Conservation (phyloP, 92 coral and sea anemone species). For the Isaurus tuberculatus region DNA sequence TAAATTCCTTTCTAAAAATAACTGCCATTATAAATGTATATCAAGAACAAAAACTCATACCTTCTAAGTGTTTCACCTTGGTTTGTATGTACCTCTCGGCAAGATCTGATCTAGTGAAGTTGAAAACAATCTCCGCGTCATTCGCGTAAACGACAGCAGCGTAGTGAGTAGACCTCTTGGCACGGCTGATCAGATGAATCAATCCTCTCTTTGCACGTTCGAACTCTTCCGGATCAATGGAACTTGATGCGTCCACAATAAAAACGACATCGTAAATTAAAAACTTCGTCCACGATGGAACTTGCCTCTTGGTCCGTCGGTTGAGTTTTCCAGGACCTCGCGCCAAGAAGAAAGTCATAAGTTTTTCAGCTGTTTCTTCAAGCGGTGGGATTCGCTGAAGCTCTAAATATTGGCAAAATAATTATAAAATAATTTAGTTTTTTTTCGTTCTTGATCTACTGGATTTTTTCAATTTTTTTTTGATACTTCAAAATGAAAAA, state of each 20-base stretch:
- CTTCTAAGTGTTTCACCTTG: conserved; percentile 28
- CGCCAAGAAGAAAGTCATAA: conserved; percentile 34
- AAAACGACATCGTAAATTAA: conserved; percentile 37
- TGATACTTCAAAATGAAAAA: too few species aligned
- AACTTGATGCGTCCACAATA: conserved; percentile 33
- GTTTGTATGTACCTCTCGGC: conserved; percentile 14
- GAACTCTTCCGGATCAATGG: conserved; percentile 32
- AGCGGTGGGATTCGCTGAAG: conserved; percentile 34
- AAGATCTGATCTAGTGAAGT: conserved; percentile 5
- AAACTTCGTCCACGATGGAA: conserved; percentile 11
- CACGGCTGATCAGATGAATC: conserved; percentile 11
- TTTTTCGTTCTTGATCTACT: neutral
- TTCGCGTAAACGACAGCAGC: conserved; percentile 24
- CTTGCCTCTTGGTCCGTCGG: conserved; percentile 27
- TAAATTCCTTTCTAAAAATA: too few species aligned
- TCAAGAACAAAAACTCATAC: neutral
- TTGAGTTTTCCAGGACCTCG: conserved; percentile 31
- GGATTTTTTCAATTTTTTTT: too few species aligned
- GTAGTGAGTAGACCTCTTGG: conserved; percentile 22
- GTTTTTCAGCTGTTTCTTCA: conserved; percentile 34
- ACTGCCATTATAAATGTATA: too few species aligned
- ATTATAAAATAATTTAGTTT: neutral
- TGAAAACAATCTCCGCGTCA: conserved; percentile 31
- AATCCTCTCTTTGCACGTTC: conserved; percentile 27
- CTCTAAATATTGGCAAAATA: neutral